Evolutionary conservation across 2,113 vertebrate species (phyloP).

Genomic region (Laticauda colubrina): DNA sequence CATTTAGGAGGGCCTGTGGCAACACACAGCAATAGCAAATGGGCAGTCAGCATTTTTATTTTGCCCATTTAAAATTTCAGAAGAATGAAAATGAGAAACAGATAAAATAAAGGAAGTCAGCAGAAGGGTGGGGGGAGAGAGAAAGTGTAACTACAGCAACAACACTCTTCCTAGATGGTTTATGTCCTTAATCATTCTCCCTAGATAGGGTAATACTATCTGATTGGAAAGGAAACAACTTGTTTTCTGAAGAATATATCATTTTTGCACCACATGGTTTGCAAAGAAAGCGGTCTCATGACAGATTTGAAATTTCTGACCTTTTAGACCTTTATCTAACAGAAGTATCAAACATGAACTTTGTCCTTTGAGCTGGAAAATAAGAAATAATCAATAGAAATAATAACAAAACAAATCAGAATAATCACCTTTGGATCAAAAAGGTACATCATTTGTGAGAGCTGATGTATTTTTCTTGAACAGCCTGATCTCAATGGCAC

Average conservation of each 20-base stretch:
- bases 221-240: conserved; percentile 42
- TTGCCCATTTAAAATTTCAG: conserved; percentile 57
- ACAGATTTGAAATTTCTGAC: conserved; percentile 52
- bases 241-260: conserved; percentile 46
- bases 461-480: conserved; percentile 46
- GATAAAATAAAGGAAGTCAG: conserved; percentile 19
- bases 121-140: not conserved
- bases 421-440: conserved; percentile 54
- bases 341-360: conserved; percentile 47
- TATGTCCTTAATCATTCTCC: not conserved
- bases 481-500: conserved; percentile 42
- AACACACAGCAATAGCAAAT: not conserved
- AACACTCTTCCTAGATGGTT: conserved; percentile 13
- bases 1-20: conserved; percentile 10
- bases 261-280: conserved; percentile 41
- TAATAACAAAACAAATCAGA: conserved; percentile 47
- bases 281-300: conserved; percentile 53
- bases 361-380: conserved; percentile 26
- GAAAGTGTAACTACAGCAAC: conserved; percentile 23
- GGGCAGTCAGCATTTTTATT: not conserved
- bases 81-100: conserved; percentile 44
- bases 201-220: conserved; percentile 25
- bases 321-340: conserved; percentile 64
- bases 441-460: conserved; percentile 45
- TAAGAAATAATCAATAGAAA: conserved; percentile 55